Base-by-base conservation (phyloP, 2,888 invertebrate species). In the Oscheius sp. region DNA sequence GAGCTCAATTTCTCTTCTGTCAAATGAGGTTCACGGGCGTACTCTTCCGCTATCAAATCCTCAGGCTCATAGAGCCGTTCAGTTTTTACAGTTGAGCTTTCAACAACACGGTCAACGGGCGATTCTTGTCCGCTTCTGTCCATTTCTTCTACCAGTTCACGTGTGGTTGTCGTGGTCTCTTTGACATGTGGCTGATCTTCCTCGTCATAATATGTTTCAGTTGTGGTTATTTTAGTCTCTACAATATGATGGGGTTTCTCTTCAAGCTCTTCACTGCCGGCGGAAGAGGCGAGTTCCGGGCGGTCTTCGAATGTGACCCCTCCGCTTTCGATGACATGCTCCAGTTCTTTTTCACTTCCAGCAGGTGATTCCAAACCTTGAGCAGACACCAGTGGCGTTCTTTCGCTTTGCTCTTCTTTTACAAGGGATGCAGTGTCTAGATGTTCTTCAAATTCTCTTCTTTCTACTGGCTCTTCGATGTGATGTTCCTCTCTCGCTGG, bases 391-490 rank as follows among this genome's bases (percentile, higher is more conserved):
- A 6, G 3, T 35, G 35, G 35, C 35, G 3, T 9, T 35, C 35
- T 9, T 35, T 35, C 35, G 35, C 3, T 6, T 9, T 35, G 35
- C 3, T 35, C 5, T 35, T 35, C 35, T 35, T 35, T 9, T 35
- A 18, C 29, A 27, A 43, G 63, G 21, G 63, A 63, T 1, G 13
- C 43, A 9, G 21, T 6, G 6, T 29, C 18, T 13, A 41, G 21
- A 49, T 29, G 9, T 53, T 43, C 29, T 55, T 70, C 29, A 12
- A 29, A 29, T 9, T 76, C 75, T 16, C 58, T 55, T 9, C 76
- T 73, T 23, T 77, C 76, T 12, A 76, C 71, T 16, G 16, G n/a
- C 49, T 49, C 49, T 18, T 49, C 16, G 13, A 49, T 5, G 16
- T 13, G n/a, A 13, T 49, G 49, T 49, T 49, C 49, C 49, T 49